These are phyloP conservation scores for Erythrocercus mccallii DNA, from an alignment of 2,113 vertebrate species.

Conservation along the genomic window DNA sequence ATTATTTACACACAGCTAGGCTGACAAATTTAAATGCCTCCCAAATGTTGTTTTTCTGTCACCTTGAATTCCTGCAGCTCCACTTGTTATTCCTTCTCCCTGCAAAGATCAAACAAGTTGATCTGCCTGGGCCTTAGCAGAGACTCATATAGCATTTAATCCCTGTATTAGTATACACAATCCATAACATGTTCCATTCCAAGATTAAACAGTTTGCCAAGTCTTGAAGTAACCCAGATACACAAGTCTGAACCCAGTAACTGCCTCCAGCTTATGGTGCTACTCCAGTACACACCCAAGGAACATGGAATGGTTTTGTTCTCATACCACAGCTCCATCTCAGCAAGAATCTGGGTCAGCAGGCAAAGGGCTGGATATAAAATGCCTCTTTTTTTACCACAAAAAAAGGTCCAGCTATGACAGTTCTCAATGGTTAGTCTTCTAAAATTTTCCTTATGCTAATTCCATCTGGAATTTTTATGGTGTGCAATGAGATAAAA, in stretches of 20 bases:
- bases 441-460: background rate
- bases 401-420: background rate
- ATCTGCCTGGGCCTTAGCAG: background rate
- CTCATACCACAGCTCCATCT: background rate
- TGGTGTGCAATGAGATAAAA: background rate
- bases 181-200: background rate
- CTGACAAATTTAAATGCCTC: background rate
- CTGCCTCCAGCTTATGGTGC: background rate
- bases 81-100: background rate
- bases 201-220: background rate
- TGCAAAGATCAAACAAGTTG: background rate
- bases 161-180: background rate
- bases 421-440: background rate
- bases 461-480: background rate
- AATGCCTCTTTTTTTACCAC: background rate
- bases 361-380: background rate
- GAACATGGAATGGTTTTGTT: background rate
- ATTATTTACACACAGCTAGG: background rate
- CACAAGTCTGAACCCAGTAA: background rate
- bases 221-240: background rate
- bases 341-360: background rate
- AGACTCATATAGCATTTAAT: background rate
- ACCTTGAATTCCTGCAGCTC: background rate
- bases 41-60: background rate
- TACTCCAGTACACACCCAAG: background rate